A percentile compares a stretch with the other conserved stretches of the same genome.
Conservation (phyloP, 2,113 vertebrate genomes). For the Rhinolophus ferrumequinum region DNA sequence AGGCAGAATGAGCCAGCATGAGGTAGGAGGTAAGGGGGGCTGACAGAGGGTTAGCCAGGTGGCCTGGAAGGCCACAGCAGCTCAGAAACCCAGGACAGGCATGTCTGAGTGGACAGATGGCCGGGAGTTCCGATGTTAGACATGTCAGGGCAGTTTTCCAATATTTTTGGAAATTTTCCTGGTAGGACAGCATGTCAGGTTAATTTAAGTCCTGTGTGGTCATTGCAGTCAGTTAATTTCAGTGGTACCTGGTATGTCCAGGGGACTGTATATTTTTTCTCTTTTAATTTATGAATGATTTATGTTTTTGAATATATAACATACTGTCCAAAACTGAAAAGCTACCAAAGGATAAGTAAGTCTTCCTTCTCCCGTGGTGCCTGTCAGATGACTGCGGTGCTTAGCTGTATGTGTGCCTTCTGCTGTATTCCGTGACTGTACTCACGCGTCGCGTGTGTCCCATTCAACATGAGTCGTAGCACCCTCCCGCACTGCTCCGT, state of each 20-base stretch:
- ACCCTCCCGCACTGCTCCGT: no score
- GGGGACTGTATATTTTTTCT: not conserved
- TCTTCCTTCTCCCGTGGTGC: not conserved
- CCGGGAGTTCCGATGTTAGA: not conserved
- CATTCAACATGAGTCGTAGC: not conserved
- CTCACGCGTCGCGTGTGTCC: no score
- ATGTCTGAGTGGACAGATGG: not conserved
- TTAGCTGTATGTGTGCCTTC: not conserved
- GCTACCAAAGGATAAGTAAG: not conserved
- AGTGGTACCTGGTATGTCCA: not conserved
- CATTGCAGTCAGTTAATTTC: not conserved
- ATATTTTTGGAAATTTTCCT: no score
- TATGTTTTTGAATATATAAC: not conserved
- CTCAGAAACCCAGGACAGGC: not conserved
- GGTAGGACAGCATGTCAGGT: not conserved
- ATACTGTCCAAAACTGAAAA: not conserved
- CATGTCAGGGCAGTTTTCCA: not conserved
- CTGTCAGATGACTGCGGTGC: not conserved
- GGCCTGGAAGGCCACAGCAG: not conserved
- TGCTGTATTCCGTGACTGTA: not conserved
- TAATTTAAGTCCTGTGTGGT: not conserved
- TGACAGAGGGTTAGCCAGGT: not conserved
- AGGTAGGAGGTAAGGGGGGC: not conserved
- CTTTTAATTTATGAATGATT: slow-evolving; percentile 23
- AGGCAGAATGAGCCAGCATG: not conserved